phyloP scores from a whole-genome alignment of 2,888 invertebrate species.

The Luffia ferchaultella region DNA sequence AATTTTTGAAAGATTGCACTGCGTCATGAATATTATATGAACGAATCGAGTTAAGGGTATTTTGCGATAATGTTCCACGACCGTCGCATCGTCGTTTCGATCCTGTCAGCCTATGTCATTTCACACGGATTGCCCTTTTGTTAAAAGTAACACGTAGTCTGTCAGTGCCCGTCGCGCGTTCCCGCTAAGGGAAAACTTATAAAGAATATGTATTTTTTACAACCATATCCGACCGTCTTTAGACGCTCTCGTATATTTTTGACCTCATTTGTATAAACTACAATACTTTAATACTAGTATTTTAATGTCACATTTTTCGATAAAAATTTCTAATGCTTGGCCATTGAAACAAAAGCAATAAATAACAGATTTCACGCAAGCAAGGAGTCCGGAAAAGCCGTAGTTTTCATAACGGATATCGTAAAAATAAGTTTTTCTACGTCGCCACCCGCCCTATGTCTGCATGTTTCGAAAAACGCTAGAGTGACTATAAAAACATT shows the following conservation, averaged over 20 bases:
- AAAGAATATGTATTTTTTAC: too few relatives aligned
- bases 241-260: too few relatives aligned
- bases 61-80: conserved; percentile 56
- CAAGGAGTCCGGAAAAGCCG: conserved; percentile 39
- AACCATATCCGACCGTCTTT: too few relatives aligned
- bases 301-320: too few relatives aligned
- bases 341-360: conserved; percentile 42
- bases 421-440: conserved; percentile 59
- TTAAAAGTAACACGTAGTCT: conserved; percentile 60
- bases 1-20: conserved; percentile 66
- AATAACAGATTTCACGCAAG: conserved; percentile 46
- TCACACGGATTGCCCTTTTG: conserved; percentile 61
- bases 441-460: conserved; percentile 24
- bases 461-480: too few relatives aligned
- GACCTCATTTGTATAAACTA: too few relatives aligned
- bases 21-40: conserved; percentile 66
- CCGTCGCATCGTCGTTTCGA: conserved; percentile 49
- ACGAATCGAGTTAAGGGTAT: conserved; percentile 63
- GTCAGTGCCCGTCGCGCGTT: too few relatives aligned
- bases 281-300: too few relatives aligned
- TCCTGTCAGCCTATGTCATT: conserved; percentile 64
- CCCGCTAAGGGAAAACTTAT: too few relatives aligned
- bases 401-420: conserved; percentile 50
- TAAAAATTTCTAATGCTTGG: too few relatives aligned
- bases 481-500: too few relatives aligned